Evolutionary conservation across 2,797 vertebrate genomes (phyloP), one percentile per base, ranked within the genome.

Genomic region (Mormyrus hasselquistii): DNA sequence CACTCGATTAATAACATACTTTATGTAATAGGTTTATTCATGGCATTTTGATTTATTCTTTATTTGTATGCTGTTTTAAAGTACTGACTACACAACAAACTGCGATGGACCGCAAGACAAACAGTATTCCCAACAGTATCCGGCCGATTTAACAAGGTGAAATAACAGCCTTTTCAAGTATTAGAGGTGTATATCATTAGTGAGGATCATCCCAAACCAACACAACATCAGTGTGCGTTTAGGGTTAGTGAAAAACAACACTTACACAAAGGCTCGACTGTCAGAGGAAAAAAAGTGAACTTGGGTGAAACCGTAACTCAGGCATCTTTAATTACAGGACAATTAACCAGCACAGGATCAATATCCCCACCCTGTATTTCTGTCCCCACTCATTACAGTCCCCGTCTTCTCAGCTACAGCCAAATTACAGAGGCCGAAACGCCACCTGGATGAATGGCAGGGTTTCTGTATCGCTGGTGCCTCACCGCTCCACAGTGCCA

Each of bases 321-420:
- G 29, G 41, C 76, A 44, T 82, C 47, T 73, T 76, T 88, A 16
- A 29, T 59, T 41, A 14, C 69, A 19, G 9, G 38, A 55, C 79
- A 87, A 87, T 87, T 19, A 62, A 82, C 65, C 38, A 49, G 7
- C 34, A 38, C 76, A 47, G 1, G 8, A 25, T 87, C 29, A 44
- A 59, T 88, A 90, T 29, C 47, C 88, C 86, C 76, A n/a, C 76
- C 76, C 76, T n/a, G 41, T 47, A 0, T 90, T 90, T 91, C 90
- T 90, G 89, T 91, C 90, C 92, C 89, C 91, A 90, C 85, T 92
- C 90, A 92, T 93, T 92, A 91, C 53, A 88, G 89, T 91, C 89
- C 52, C 91, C 88, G 92, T 92, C 90, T 0, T 47, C 88, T 82
- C 76, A 47, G 76, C 73, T 41, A 19, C 8, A 34, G 14, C 44